Base-by-base conservation (phyloP, 2,113 vertebrate genomes). In the Solea solea region DNA sequence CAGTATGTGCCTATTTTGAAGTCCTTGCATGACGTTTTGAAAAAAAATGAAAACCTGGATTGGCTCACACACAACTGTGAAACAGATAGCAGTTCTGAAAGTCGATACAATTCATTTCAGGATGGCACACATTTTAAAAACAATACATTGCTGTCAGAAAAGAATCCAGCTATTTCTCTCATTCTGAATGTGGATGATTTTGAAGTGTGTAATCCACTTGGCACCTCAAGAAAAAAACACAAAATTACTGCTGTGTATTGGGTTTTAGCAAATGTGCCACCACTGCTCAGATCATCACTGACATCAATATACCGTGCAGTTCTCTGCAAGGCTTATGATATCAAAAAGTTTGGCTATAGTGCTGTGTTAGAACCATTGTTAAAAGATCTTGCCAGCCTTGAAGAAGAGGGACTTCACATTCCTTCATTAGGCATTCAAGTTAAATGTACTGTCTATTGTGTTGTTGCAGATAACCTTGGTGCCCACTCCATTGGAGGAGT, bases 401-500 rank as follows among this genome's bases (percentile, higher is more conserved):
- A 64, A 10, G 49, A 52, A 7, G 34, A 40, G 0, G 48, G 49
- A 51, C 46, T 52, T 52, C 7, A 51, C n/a, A 15, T 34, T 34
- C 34, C 34, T 34, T 34, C 34, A 34, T 34, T 34, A 34, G 34
- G 34, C 34, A 34, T 34, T 64, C 2, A 0, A 9, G 59, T 73
- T 1, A 73, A 73, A 73, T 52, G 42, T 12, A 73, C 70, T 57
- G 61, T 56, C 0, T 25, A 0, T 49, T 56, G 21, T 73, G 60
- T 63, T n/a, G 25, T 72, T 46, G 51, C 69, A 53, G 58, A 64
- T 44, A 64, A 70, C 55, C 44, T 63, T 39, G 61, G 60, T 2
- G 52, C 60, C 5, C 53, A 73, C n/a, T 64, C 70, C 1, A 34
- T 48, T 2, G 28, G 51, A 34, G 42, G 67, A 60, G 42, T 70